Conservation (phyloP, 2,888 invertebrate species). For the Rhaphigaster nebulosa region DNA sequence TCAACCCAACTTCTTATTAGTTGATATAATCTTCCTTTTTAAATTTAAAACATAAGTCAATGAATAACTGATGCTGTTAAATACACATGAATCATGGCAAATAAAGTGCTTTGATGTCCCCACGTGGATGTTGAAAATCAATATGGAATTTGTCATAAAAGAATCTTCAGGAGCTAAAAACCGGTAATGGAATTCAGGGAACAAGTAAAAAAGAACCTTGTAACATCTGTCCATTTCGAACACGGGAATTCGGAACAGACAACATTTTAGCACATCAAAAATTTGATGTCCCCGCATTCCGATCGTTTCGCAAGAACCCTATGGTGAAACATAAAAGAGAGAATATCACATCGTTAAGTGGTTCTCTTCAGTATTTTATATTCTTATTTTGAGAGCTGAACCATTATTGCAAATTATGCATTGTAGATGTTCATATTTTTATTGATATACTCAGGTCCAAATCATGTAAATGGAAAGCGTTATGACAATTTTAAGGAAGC, state of each 20-base stretch:
- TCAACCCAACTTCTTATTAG: too few relatives aligned
- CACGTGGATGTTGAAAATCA: not conserved
- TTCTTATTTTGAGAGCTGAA: not conserved
- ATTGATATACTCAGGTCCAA: not conserved
- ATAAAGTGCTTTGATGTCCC: not conserved
- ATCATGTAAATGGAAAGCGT: not conserved
- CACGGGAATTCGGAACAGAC: slow-evolving; percentile 12
- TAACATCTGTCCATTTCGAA: slow-evolving; percentile 2
- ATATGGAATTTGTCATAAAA: not conserved
- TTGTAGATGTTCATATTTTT: not conserved
- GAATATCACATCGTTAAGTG: not conserved
- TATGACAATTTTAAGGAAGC: too few relatives aligned
- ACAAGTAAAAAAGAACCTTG: not conserved
- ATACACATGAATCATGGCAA: not conserved
- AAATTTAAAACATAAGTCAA: too few relatives aligned
- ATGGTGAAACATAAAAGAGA: not conserved
- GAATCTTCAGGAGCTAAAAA: slow-evolving; percentile 19
- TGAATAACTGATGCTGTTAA: not conserved
- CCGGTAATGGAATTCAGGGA: not conserved
- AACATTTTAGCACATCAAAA: slow-evolving; percentile 47
- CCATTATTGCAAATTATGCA: not conserved
- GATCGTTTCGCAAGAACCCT: not conserved
- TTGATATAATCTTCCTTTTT: too few relatives aligned
- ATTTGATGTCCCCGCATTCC: slow-evolving; percentile 54
- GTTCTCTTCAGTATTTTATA: not conserved